A percentile compares a stretch with the other conserved stretches of the same genome.
Evolutionary conservation across 2,797 vertebrate genomes (phyloP).

Genomic region (Diplodus sargus): DNA sequence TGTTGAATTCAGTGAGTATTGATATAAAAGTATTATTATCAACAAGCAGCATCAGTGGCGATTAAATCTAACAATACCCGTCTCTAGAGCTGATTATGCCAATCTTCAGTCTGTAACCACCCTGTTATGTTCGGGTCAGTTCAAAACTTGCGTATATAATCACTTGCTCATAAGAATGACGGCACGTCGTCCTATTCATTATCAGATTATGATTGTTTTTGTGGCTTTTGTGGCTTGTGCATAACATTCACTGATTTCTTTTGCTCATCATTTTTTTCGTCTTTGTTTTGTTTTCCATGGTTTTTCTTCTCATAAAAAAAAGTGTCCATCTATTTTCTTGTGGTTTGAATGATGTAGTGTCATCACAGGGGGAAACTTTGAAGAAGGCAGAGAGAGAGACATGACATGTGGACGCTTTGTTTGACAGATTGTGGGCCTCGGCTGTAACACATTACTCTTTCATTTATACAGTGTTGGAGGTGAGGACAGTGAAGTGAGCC

Average conservation of each 20-base stretch:
- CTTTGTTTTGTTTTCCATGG: not conserved
- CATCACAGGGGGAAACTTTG: constrained; percentile 39
- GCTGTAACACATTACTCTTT: constrained; percentile 38
- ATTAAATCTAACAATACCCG: no score
- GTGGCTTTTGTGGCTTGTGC: not conserved
- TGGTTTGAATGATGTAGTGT: constrained; percentile 36
- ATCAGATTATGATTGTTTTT: not conserved
- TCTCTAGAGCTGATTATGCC: not conserved
- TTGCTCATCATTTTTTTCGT: not conserved
- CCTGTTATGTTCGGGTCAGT: not conserved
- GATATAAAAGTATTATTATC: no score
- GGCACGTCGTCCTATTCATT: no score
- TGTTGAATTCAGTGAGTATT: no score
- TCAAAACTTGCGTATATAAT: not conserved
- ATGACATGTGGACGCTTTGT: constrained; percentile 46
- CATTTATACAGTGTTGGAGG: constrained; percentile 15
- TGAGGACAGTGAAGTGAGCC: constrained; percentile 22
- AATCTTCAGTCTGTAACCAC: no score
- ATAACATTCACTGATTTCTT: not conserved
- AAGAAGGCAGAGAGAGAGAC: constrained; percentile 29
- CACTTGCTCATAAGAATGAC: not conserved
- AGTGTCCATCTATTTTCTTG: not conserved
- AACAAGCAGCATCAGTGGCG: no score
- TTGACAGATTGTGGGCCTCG: constrained; percentile 38
- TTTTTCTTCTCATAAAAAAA: not conserved